Percentiles rank a stretch among this genome's conserved stretches.
These are phyloP conservation scores for Podarcis siculus DNA, from an alignment of 2,797 vertebrate genomes.

Conservation along the genomic window DNA sequence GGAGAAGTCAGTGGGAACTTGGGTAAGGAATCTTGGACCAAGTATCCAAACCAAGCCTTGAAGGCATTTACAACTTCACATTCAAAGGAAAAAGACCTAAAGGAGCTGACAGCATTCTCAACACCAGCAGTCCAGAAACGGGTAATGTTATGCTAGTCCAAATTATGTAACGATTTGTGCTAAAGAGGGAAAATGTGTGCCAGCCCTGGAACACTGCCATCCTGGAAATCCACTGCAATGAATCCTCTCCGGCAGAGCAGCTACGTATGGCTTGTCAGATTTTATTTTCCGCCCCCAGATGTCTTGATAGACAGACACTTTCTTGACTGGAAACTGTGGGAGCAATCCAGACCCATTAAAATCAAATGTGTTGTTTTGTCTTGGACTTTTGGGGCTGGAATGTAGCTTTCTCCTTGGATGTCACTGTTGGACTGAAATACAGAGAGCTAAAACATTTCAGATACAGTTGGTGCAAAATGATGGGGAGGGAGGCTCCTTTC, in stretches of 20 bases:
- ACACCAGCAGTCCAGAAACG: neutral
- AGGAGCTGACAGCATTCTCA: neutral
- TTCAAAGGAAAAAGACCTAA: slow-evolving; percentile 30
- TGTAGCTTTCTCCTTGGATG: neutral
- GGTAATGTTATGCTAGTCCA: slow-evolving; percentile 14
- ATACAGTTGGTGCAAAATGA: neutral
- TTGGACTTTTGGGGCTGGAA: neutral
- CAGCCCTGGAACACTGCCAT: neutral
- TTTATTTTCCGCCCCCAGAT: neutral
- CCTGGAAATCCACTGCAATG: neutral
- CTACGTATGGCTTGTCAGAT: neutral
- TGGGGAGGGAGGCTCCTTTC: neutral
- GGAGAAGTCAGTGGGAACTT: slow-evolving; percentile 35
- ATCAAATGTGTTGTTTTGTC: neutral
- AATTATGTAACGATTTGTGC: neutral
- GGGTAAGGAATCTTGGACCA: slow-evolving; percentile 39
- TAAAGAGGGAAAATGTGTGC: slow-evolving; percentile 1
- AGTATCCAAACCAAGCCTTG: slow-evolving; percentile 42
- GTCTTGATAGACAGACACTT: slow-evolving; percentile 13
- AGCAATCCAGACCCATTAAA: neutral
- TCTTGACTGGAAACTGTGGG: slow-evolving; percentile 12
- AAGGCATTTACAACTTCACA: slow-evolving; percentile 49
- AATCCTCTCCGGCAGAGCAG: neutral
- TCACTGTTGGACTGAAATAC: neutral
- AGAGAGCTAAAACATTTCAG: neutral